Base-by-base conservation (phyloP, 2,797 vertebrate species). In the Sarcoramphus papa region DNA sequence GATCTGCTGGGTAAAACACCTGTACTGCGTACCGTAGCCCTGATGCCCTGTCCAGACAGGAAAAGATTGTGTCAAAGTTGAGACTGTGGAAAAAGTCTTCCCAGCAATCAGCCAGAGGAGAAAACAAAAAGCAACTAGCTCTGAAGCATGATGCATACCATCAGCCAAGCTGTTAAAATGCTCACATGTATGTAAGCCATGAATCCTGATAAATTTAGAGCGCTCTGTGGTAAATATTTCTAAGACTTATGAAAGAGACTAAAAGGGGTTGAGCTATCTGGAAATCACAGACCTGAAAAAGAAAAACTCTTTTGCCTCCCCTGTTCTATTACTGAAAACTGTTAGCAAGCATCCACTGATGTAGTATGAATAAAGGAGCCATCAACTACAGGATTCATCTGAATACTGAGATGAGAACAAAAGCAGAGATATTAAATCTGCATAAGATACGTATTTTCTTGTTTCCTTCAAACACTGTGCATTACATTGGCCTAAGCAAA, bases 401-500 rank as follows among this genome's bases (percentile, higher is more conserved):
- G 53, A 74, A 50, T 72, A 59, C 25, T 47, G 67, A 68, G 48
- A 56, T 40, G 17, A 59, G 62, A 84, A 72, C n/a, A 37, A 56
- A 81, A 65, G 20, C 67, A 59, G 27, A 81, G n/a, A 59, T 51
- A 68, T 17, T 79, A 45, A 88, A 93, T 70, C 14, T 88, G n/a
- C 24, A 3, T 1, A 3, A 84, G 15, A 68, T 35, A 12, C 0
- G 1, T 40, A 37, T 54, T 78, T 51, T 51, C 23, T 59, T 57
- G 12, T 78, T 92, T 89, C 18, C 45, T 78, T 87, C 65, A 67
- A 77, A 74, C 15, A 10, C 8, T 23, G 23, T 41, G 21, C 28
- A 31, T 35, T 77, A 48, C 25, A 23, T 12, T 69, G 35, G 31
- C 74, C 27, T 57, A 78, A 53, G n/a, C 21, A 88, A 83, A 24